These are phyloP conservation scores for Eulemur mongoz DNA, from an alignment of 2,797 vertebrate genomes.

Conservation along the genomic window DNA sequence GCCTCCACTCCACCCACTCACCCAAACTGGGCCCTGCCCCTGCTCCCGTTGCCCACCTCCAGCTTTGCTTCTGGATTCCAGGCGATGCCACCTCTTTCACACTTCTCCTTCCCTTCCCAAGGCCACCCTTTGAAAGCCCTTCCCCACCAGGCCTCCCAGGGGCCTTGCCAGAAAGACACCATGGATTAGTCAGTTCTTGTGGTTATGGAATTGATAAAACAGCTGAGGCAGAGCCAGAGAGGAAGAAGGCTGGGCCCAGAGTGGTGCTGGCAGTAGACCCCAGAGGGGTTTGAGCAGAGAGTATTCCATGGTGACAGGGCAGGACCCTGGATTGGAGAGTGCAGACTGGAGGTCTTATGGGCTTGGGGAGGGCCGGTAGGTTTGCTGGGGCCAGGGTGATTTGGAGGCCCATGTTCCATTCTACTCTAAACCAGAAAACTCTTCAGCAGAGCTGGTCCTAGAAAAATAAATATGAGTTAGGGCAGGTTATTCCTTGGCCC, in stretches of 20 bases:
- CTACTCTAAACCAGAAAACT: not conserved
- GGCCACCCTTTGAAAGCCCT: not conserved
- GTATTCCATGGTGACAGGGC: not conserved
- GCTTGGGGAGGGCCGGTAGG: not conserved
- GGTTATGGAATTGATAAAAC: not conserved
- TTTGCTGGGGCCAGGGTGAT: not conserved
- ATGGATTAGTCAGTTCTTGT: not conserved
- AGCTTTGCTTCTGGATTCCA: not conserved
- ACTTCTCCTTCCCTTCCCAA: not conserved
- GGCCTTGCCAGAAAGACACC: not conserved
- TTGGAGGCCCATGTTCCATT: not conserved
- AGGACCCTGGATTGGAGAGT: not conserved
- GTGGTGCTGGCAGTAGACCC: not conserved
- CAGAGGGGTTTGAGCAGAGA: not conserved
- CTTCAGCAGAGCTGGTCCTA: not conserved
- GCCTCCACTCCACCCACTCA: not conserved
- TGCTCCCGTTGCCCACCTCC: not conserved
- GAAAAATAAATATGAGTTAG: not conserved
- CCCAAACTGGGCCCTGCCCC: not conserved
- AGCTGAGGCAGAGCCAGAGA: not conserved
- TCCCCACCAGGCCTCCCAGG: too few relatives aligned
- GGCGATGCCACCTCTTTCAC: not conserved
- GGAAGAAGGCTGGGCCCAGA: not conserved
- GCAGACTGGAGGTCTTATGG: not conserved
- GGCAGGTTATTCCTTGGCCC: not conserved